Base-by-base conservation (phyloP, 2,113 vertebrate species). In the Seriola aureovittata region DNA sequence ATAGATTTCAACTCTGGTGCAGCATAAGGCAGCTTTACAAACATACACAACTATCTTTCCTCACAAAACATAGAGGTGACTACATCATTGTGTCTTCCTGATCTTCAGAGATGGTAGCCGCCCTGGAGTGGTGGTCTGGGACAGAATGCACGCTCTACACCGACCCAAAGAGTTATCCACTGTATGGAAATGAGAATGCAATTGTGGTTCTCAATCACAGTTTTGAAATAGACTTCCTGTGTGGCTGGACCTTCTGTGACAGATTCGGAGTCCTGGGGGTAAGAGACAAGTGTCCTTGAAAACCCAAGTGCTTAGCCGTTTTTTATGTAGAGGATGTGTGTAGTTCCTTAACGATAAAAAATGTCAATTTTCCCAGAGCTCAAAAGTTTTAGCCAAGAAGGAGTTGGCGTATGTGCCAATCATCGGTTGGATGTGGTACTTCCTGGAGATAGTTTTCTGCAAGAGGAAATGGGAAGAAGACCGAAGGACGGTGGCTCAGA, bases 171-270 rank as follows among this genome's bases (percentile, higher is more conserved):
- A 95, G 86, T 91, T 97, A 93, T 88, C 67, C 38, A 9, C 93
- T 96, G 40, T 98, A 96, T 0, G 98, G 98, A 62, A 97, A 97
- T 36, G 98, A 99, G 80, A 98, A 95, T 4, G 97, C 97, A 67
- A 97, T 99, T 5, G 97, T 99, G 59, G 94, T 99, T 55, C 97
- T 99, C 54, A 99, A 99, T 93, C 98, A 99, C 92, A 96, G 95
- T 84, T 99, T 97, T 85, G 98, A 99, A 88, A 99, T 99, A 0
- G 98, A 99, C 94, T 99, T 99, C 82, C 95, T 99, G 70, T 99
- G 97, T 73, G 97, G 98, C 23, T 99, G 98, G 98, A 97, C 96
- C 88, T 96, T 97, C 83, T 97, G 97, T 80, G 98, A 99, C 50
- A 94, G 96, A 94, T 97, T 98, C 66, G 98, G 98, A 38, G 94